Percentiles rank a stretch among this genome's conserved stretches.
These are phyloP conservation scores for Zophobas atratus DNA, from an alignment of 1,140 invertebrate genomes.

Conservation along the genomic window DNA sequence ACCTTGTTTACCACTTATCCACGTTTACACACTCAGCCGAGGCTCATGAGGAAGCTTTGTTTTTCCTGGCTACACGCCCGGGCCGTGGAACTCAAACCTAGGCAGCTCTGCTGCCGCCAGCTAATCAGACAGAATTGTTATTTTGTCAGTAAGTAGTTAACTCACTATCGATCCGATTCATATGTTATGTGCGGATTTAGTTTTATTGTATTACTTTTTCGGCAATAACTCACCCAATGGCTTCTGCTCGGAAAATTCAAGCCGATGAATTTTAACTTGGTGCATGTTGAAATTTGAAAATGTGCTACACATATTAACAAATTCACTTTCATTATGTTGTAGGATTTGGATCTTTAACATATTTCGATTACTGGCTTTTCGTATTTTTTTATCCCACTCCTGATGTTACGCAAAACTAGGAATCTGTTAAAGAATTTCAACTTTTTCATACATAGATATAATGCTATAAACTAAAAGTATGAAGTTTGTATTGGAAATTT, in stretches of 20 bases:
- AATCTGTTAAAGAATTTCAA: too few species aligned
- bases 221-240: neutral
- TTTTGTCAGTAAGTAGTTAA: slow-evolving; percentile 61
- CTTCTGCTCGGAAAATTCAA: neutral
- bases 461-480: too few species aligned
- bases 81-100: slow-evolving; percentile 48
- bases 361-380: too few species aligned
- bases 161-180: slow-evolving; percentile 56
- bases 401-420: too few species aligned
- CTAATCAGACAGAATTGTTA: slow-evolving; percentile 63
- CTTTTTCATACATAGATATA: too few species aligned
- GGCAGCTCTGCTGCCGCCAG: slow-evolving; percentile 55
- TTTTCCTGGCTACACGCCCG: slow-evolving; percentile 64
- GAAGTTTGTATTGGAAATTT: too few species aligned
- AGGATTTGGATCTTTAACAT: too few species aligned
- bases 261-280: too few species aligned
- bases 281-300: too few species aligned
- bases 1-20: slow-evolving; percentile 69
- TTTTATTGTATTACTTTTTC: slow-evolving; percentile 32
- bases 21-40: slow-evolving; percentile 67
- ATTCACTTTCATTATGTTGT: too few species aligned
- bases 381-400: too few species aligned
- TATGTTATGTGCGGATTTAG: slow-evolving; percentile 35
- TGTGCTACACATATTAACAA: too few species aligned
- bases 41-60: slow-evolving; percentile 62